These are phyloP conservation scores for Equus przewalskii DNA, from an alignment of 2,113 vertebrate species.

Conservation along the genomic window DNA sequence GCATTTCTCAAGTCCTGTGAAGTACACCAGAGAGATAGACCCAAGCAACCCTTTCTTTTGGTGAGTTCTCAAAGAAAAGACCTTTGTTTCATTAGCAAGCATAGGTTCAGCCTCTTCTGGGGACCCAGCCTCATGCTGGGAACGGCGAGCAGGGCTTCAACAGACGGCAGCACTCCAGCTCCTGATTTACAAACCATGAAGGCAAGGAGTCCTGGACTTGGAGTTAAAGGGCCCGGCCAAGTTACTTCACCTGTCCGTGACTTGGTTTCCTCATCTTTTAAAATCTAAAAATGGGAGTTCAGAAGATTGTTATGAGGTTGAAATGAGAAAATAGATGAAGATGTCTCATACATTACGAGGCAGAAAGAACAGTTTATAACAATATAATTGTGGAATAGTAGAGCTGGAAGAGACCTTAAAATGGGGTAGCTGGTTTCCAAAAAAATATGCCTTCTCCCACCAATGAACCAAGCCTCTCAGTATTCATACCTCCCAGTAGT, in stretches of 20 bases:
- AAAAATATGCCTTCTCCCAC: not conserved
- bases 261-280: not conserved
- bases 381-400: not conserved
- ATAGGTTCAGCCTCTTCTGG: not conserved
- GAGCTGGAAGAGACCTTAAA: not conserved
- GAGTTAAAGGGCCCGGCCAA: not conserved
- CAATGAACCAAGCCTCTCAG: not conserved
- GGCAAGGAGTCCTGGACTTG: not conserved
- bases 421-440: not conserved
- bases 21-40: not conserved
- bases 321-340: not conserved
- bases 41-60: not conserved
- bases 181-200: not conserved
- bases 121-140: not conserved
- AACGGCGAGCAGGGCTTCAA: not conserved
- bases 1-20: slow-evolving; percentile 4
- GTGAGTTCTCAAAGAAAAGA: not conserved
- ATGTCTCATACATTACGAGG: not conserved
- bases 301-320: not conserved
- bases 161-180: not conserved
- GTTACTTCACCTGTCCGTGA: not conserved
- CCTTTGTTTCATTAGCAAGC: not conserved
- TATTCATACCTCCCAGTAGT: not conserved
- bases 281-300: not conserved
- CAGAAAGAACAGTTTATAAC: not conserved